A percentile compares a stretch with the other conserved stretches of the same genome.
Conservation (phyloP, 2,113 vertebrate species). For the Uria lomvia region DNA sequence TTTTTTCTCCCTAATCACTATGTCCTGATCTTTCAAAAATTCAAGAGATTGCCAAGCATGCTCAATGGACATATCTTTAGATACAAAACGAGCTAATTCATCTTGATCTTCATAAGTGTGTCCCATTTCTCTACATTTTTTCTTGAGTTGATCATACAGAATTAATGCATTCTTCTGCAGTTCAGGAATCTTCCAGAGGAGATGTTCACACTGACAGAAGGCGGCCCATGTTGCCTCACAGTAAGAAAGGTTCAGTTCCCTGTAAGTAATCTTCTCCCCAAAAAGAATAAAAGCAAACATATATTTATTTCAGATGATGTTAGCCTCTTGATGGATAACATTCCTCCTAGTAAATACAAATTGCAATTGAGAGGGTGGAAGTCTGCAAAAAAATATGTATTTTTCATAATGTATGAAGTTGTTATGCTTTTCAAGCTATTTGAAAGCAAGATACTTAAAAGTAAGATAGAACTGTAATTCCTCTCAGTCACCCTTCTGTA, state of each 20-base stretch:
- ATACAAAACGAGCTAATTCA: constrained; percentile 33
- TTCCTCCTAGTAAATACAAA: background rate
- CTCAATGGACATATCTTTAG: constrained; percentile 33
- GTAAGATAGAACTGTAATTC: background rate
- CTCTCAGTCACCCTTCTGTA: background rate
- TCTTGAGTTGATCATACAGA: constrained; percentile 75
- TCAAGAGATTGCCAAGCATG: constrained; percentile 70
- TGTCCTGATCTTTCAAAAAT: constrained; percentile 71
- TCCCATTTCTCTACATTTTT: constrained; percentile 64
- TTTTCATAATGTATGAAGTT: background rate
- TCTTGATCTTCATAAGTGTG: constrained; percentile 74
- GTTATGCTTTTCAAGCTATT: background rate
- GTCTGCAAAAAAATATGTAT: background rate
- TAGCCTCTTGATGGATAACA: background rate
- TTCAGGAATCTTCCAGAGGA: constrained; percentile 67
- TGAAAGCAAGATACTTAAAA: background rate
- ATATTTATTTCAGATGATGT: background rate
- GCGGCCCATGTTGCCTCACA: constrained; percentile 75
- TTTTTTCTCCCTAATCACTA: constrained; percentile 67
- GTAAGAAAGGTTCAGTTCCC: constrained; percentile 67
- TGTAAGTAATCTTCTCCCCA: constrained; percentile 69
- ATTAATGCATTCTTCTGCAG: constrained; percentile 74
- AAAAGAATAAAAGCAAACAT: constrained; percentile 7
- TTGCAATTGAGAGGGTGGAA: background rate
- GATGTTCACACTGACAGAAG: constrained; percentile 65